Base-by-base conservation (phyloP, 2,888 invertebrate genomes). In the Drosophila cracens region DNA sequence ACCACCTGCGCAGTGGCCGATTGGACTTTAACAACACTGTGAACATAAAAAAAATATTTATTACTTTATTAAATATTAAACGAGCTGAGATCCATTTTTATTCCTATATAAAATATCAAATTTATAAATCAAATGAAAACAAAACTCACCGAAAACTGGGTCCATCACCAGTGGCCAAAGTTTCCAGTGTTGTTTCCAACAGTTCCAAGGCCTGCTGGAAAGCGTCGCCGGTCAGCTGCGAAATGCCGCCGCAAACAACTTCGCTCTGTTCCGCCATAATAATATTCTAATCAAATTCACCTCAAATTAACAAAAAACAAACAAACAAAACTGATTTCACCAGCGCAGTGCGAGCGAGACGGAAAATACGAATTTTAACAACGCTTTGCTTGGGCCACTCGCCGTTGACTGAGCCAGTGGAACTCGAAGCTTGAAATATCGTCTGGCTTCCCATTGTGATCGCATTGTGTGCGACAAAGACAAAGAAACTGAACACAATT, bases 1-100 rank as follows among this genome's bases (percentile, higher is more conserved):
- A 85, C 87, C 33, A 83, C 62, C 63, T 87, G 88, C 5, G 70
- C 56, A 7, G 80, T 76, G 18, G 79, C 87, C 10, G 80, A 69
- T 29, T 73, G 69, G 0, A 87, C 79, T 31, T 87, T 81, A 13
- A 72, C 76, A 36, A 88, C 61, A 62, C 87, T 87, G n/a, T 11
- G 34, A 2, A 11, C 1, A 38, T 2, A 54, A 18, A 13, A n/a
- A 40, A 6, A 29, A 29, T 29, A 1, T 29, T 10, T 33, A 2
- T 33, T 33, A 33, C 6, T 29, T 25, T 31, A 49, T 29, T 18
- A 27, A 2, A 4, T 25, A 25, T 25, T 25, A 25, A 25, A 25
- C n/a, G n/a, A n/a, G n/a, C n/a, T n/a, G n/a, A n/a, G n/a, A n/a
- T n/a, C n/a, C n/a, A 21, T 21, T 21, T 21, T 21, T 21, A 21